phyloP scores from a whole-genome alignment of 1,140 invertebrate species.

The Sinella curviseta region DNA sequence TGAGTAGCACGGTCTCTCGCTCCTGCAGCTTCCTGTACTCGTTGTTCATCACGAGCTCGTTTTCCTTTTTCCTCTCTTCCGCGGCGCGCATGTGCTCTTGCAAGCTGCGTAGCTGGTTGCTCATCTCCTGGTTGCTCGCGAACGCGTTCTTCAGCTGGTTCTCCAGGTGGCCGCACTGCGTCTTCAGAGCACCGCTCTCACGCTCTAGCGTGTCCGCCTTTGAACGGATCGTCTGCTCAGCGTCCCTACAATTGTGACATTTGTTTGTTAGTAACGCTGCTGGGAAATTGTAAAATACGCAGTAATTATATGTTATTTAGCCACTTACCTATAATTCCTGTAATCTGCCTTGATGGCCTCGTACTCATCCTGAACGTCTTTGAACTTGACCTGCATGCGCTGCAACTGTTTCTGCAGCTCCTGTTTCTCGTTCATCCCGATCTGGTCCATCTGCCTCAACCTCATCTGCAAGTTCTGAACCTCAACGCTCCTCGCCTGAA shows the following conservation, averaged over 20 bases:
- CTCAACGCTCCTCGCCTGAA: neutral
- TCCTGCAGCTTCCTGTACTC: slow-evolving; percentile 12
- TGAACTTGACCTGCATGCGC: slow-evolving; percentile 17
- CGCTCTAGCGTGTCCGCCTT: slow-evolving; percentile 44
- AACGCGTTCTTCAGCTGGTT: slow-evolving; percentile 45
- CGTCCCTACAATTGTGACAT: neutral
- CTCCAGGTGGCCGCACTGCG: slow-evolving; percentile 40
- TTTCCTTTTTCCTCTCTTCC: neutral
- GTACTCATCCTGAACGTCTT: slow-evolving; percentile 16
- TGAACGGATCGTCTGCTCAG: slow-evolving; percentile 37
- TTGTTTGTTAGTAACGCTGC: too few species aligned
- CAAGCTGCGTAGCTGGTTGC: slow-evolving; percentile 33
- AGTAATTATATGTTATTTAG: neutral
- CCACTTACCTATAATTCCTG: slow-evolving; percentile 4
- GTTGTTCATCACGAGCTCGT: neutral
- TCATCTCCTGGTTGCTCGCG: slow-evolving; percentile 42
- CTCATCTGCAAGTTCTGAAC: neutral
- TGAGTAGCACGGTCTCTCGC: neutral
- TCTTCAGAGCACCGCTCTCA: slow-evolving; percentile 29
- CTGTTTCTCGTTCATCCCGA: neutral
- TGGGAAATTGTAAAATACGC: too few species aligned
- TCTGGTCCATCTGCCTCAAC: neutral
- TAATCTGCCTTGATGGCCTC: slow-evolving; percentile 9
- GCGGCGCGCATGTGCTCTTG: slow-evolving; percentile 3
- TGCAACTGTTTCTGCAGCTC: neutral